Conservation (phyloP, 2,113 vertebrate genomes). For the Hippolais icterina region DNA sequence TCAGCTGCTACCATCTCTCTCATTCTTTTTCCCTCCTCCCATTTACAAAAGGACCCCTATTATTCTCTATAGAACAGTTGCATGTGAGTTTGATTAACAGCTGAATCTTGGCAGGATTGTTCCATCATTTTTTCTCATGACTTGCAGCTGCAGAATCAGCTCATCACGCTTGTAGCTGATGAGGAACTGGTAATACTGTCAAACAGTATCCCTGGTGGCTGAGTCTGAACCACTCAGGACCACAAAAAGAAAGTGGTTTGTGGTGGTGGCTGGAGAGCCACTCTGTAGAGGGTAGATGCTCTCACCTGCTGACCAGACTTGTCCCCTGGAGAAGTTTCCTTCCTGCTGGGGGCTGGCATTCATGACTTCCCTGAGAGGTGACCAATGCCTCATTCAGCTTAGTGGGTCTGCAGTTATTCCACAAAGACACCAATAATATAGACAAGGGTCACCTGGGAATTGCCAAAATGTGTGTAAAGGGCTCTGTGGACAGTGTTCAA, state of each 20-base stretch:
- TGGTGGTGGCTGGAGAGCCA: background rate
- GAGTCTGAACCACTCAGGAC: background rate
- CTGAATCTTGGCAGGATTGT: background rate
- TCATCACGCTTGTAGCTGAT: background rate
- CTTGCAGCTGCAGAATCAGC: background rate
- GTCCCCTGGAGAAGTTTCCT: background rate
- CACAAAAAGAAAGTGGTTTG: background rate
- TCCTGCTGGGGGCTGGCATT: background rate
- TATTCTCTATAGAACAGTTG: background rate
- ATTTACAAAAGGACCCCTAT: background rate
- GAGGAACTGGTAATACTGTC: background rate
- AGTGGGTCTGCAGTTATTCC: background rate
- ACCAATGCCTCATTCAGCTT: background rate
- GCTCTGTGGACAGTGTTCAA: background rate
- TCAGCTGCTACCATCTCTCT: background rate
- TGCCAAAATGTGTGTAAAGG: background rate
- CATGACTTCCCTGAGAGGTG: background rate
- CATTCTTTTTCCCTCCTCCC: background rate
- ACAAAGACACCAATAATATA: fast-evolving
- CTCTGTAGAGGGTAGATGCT: background rate
- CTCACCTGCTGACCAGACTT: background rate
- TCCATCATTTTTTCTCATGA: background rate
- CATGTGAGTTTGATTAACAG: background rate
- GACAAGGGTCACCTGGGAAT: background rate
- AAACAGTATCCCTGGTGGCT: background rate